Evolutionary conservation across 2,888 invertebrate species (phyloP).

Genomic region (Eulithis prunata): DNA sequence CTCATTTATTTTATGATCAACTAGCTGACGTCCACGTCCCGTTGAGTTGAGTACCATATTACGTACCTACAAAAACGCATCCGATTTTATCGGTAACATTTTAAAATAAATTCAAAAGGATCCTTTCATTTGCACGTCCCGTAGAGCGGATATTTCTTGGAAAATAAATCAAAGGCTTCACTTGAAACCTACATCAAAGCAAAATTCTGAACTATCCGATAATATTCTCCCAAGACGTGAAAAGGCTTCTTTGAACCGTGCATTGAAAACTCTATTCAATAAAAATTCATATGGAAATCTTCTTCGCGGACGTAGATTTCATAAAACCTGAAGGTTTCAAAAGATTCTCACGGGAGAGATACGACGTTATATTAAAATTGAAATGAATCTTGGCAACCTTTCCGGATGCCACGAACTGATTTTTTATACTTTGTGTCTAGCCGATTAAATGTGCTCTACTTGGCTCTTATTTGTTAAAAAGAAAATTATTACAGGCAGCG

Average conservation of each 20-base stretch:
- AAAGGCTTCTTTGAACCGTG: constrained; percentile 16
- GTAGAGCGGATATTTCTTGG: background rate
- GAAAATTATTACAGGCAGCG: no score
- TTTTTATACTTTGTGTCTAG: background rate
- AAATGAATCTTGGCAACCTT: constrained; percentile 3
- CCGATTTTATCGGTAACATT: background rate
- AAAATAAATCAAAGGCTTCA: constrained; percentile 10
- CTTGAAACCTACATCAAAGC: constrained; percentile 19
- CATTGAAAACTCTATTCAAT: constrained; percentile 20
- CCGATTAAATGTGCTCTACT: no score
- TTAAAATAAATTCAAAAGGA: background rate
- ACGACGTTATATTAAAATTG: constrained; percentile 16
- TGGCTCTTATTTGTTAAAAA: background rate
- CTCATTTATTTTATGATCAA: no score
- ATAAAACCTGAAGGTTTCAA: background rate
- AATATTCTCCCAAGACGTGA: constrained; percentile 10
- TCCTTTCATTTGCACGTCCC: background rate
- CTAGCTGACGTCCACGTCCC: no score
- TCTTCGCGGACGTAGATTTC: constrained; percentile 12
- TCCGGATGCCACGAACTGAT: background rate
- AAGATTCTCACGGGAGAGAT: constrained; percentile 2
- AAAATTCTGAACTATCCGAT: constrained; percentile 14
- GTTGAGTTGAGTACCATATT: no score
- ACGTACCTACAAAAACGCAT: background rate
- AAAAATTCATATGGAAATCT: constrained; percentile 30